Percentiles rank a stretch among this genome's conserved stretches.
phyloP scores from a whole-genome alignment of 2,797 vertebrate genomes.

The Kryptolebias ocellatus region DNA sequence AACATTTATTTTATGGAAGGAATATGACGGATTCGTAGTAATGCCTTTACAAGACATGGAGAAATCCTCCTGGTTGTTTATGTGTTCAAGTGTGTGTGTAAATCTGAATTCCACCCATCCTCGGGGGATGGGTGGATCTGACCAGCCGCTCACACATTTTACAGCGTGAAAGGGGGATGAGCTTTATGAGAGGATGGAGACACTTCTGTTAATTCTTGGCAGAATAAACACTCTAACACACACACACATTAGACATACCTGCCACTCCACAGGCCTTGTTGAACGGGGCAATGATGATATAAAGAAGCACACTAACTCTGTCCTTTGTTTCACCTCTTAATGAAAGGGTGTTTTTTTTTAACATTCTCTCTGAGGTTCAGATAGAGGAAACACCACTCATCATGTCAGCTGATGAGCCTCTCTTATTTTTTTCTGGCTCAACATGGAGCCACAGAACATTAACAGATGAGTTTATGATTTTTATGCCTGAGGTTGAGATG shows the following conservation, averaged over 20 bases:
- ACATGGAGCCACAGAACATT: conserved; percentile 13
- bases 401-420: conserved; percentile 39
- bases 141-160: conserved; percentile 36
- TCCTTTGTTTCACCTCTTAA: conserved; percentile 34
- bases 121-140: conserved; percentile 36
- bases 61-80: background rate
- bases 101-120: conserved; percentile 39
- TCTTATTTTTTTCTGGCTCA: conserved; percentile 23
- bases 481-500: conserved; percentile 12
- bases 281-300: conserved; percentile 18
- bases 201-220: conserved; percentile 39
- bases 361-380: conserved; percentile 32
- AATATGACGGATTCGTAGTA: background rate
- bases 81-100: background rate
- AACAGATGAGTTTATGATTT: conserved; percentile 42
- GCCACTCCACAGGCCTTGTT: conserved; percentile 1
- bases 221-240: conserved; percentile 13
- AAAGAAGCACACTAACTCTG: conserved; percentile 6
- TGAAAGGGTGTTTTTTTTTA: conserved; percentile 36
- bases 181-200: conserved; percentile 29
- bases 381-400: conserved; percentile 19
- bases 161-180: conserved; percentile 20
- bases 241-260: conserved; percentile 17
- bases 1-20: background rate
- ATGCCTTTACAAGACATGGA: background rate